A percentile compares a stretch with the other conserved stretches of the same genome.
Evolutionary conservation across 2,113 vertebrate species (phyloP).

Genomic region (Odobenus rosmarus): DNA sequence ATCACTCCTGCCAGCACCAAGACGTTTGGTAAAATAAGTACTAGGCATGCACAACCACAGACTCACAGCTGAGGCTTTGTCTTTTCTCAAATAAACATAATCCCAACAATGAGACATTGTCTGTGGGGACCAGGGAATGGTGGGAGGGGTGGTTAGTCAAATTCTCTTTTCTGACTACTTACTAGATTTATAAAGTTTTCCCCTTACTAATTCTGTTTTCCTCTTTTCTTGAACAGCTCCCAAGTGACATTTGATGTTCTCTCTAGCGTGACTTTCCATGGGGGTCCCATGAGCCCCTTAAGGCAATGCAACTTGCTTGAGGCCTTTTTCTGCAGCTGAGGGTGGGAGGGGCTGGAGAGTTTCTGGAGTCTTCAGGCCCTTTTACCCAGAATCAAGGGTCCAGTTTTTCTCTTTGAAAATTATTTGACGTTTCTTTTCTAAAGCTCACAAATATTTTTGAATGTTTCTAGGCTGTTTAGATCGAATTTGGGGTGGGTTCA

Average conservation of each 20-base stretch:
- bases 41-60: background rate
- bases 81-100: conserved; percentile 53
- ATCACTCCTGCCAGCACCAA: background rate
- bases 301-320: background rate
- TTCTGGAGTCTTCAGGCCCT: background rate
- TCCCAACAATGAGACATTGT: conserved; percentile 69
- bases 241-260: background rate
- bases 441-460: conserved; percentile 27
- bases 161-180: conserved; percentile 47
- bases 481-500: background rate
- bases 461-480: background rate
- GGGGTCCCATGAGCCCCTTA: background rate
- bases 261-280: background rate
- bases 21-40: conserved; percentile 55
- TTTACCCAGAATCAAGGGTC: background rate
- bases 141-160: background rate
- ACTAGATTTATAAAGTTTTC: background rate
- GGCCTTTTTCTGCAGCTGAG: background rate
- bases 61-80: conserved; percentile 68
- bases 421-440: background rate
- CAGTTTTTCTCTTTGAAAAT: conserved; percentile 14
- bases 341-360: background rate
- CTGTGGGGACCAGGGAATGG: background rate
- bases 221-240: background rate
- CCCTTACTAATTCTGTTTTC: background rate